These are phyloP conservation scores for Paramormyrops hopkinsi DNA, from an alignment of 2,797 vertebrate species.

Conservation along the genomic window DNA sequence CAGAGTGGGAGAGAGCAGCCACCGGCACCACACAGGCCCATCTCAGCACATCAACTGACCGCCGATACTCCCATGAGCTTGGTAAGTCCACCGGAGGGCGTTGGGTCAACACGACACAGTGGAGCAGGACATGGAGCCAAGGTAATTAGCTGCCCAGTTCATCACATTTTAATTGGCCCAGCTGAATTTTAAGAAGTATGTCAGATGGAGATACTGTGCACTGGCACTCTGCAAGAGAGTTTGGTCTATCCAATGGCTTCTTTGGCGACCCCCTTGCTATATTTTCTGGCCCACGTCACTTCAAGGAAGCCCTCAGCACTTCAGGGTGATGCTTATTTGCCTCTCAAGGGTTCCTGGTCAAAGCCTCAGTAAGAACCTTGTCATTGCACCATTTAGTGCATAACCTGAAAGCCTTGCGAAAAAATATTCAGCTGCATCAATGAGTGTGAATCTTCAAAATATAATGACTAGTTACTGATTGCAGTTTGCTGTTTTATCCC, in stretches of 20 bases:
- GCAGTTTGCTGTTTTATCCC: background rate
- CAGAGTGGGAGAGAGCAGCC: background rate
- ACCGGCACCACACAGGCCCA: conserved; percentile 21
- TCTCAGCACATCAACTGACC: conserved; percentile 21
- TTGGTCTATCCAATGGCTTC: background rate
- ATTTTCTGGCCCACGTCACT: background rate
- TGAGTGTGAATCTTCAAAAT: background rate
- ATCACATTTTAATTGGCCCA: background rate
- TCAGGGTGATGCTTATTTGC: background rate
- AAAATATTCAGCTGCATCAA: background rate
- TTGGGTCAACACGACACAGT: background rate
- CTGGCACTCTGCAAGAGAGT: background rate
- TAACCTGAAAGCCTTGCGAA: background rate
- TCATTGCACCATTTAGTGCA: background rate
- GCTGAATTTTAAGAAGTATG: background rate
- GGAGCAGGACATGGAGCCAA: background rate
- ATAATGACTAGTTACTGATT: background rate
- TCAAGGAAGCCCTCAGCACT: background rate
- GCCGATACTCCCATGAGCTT: conserved; percentile 41
- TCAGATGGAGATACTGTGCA: background rate
- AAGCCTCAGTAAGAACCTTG: background rate
- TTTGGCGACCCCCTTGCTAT: background rate
- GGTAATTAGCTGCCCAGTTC: background rate
- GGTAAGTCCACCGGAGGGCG: conserved; percentile 40
- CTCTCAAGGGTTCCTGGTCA: background rate